Percentiles rank a stretch among this genome's conserved stretches.
These are phyloP conservation scores for Sarcophaga caerulescens DNA, from an alignment of 2,888 invertebrate species.

Conservation along the genomic window DNA sequence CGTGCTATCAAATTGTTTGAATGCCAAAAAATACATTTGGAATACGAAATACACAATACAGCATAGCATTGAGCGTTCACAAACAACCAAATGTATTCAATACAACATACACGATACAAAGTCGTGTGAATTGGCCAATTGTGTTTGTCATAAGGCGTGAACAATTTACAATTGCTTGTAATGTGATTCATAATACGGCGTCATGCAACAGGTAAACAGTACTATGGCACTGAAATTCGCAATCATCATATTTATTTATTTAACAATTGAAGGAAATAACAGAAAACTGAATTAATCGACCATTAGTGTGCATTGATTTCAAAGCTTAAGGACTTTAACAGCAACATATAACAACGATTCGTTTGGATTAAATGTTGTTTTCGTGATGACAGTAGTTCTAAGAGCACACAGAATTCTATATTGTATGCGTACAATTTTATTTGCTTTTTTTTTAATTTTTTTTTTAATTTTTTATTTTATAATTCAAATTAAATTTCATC, in stretches of 20 bases:
- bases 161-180: too few species aligned
- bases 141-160: too few species aligned
- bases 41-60: too few species aligned
- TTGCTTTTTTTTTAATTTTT: slow-evolving; percentile 4
- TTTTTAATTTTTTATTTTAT: slow-evolving; percentile 12
- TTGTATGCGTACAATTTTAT: background rate
- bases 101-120: too few species aligned
- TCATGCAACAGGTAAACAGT: too few species aligned
- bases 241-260: background rate
- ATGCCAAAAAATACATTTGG: too few species aligned
- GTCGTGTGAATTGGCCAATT: too few species aligned
- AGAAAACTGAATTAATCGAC: slow-evolving; percentile 62
- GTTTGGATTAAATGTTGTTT: slow-evolving; percentile 27
- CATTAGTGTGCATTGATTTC: slow-evolving; percentile 79
- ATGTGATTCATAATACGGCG: too few species aligned
- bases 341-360: slow-evolving; percentile 48
- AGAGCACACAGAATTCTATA: background rate
- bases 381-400: background rate
- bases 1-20: too few species aligned
- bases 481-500: slow-evolving; percentile 36
- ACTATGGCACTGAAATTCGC: too few species aligned
- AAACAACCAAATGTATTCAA: too few species aligned
- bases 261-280: background rate
- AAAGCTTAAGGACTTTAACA: slow-evolving; percentile 78
- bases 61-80: too few species aligned